Evolutionary conservation across 2,797 vertebrate genomes (phyloP).

Genomic region (Natrix natrix): DNA sequence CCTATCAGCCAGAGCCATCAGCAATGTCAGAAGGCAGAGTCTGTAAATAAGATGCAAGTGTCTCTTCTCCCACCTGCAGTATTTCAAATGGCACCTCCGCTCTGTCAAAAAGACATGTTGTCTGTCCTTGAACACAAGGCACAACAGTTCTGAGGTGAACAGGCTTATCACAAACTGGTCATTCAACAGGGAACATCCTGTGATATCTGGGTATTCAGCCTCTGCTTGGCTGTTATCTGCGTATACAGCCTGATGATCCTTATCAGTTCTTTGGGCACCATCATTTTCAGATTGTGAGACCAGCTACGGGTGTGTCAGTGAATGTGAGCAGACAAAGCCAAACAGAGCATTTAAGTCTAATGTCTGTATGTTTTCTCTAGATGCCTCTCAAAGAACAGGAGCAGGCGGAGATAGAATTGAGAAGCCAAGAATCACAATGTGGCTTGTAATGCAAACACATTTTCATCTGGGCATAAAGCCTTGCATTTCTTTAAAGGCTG

Average conservation of each 20-base stretch:
- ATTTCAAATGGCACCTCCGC: neutral
- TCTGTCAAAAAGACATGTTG: neutral
- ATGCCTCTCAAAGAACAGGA: neutral
- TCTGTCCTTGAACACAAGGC: conserved; percentile 9
- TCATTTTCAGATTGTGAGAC: neutral
- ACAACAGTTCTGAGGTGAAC: conserved; percentile 11
- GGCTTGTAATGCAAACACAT: neutral
- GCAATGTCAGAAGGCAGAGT: neutral
- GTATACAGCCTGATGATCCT: neutral
- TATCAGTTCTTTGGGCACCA: conserved; percentile 2
- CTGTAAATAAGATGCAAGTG: neutral
- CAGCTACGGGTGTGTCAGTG: neutral
- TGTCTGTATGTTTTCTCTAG: neutral
- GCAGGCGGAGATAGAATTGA: neutral
- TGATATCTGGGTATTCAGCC: neutral
- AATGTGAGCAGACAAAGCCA: neutral
- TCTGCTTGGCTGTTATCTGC: neutral
- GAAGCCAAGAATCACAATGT: neutral
- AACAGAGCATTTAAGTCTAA: neutral
- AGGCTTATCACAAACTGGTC: conserved; percentile 26
- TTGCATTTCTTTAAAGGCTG: neutral
- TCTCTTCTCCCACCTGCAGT: neutral
- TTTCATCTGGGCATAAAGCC: neutral
- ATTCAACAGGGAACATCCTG: conserved; percentile 3
- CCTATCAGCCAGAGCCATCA: conserved; percentile 18